These are phyloP conservation scores for Trichonephila clavata DNA, from an alignment of 1,140 invertebrate species.

Conservation along the genomic window DNA sequence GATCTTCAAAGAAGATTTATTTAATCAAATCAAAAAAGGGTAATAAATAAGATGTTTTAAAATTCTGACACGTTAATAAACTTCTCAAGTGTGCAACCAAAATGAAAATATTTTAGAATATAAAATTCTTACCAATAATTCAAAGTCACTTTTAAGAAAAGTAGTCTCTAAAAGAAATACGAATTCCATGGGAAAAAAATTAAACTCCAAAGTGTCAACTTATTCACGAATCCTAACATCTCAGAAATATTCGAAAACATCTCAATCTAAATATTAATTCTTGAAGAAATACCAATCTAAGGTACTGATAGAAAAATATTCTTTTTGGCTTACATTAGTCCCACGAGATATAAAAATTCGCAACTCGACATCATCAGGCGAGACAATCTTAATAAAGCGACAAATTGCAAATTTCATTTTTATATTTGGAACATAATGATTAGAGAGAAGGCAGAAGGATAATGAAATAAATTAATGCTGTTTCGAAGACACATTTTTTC, in stretches of 20 bases:
- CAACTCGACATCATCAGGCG: neutral
- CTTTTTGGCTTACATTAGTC: neutral
- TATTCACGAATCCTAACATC: neutral
- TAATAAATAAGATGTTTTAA: neutral
- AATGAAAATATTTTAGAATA: neutral
- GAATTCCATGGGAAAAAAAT: neutral
- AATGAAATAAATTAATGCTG: slow-evolving; percentile 73
- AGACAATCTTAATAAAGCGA: slow-evolving; percentile 36
- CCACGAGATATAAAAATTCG: slow-evolving; percentile 12
- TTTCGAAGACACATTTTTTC: slow-evolving; percentile 31
- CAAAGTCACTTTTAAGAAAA: neutral
- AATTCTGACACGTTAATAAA: neutral
- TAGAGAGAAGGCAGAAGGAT: neutral
- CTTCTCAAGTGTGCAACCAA: neutral
- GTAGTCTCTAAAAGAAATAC: neutral
- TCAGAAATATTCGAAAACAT: neutral
- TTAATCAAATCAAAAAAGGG: too few relatives aligned
- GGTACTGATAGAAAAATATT: neutral
- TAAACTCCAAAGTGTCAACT: neutral
- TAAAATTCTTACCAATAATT: neutral
- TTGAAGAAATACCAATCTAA: slow-evolving; percentile 7
- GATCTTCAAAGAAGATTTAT: too few relatives aligned
- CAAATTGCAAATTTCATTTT: slow-evolving; percentile 69
- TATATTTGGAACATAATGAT: neutral
- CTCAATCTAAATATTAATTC: slow-evolving; percentile 23